Base-by-base conservation (phyloP, 1,140 invertebrate genomes). In the Panulirus ornatus region DNA sequence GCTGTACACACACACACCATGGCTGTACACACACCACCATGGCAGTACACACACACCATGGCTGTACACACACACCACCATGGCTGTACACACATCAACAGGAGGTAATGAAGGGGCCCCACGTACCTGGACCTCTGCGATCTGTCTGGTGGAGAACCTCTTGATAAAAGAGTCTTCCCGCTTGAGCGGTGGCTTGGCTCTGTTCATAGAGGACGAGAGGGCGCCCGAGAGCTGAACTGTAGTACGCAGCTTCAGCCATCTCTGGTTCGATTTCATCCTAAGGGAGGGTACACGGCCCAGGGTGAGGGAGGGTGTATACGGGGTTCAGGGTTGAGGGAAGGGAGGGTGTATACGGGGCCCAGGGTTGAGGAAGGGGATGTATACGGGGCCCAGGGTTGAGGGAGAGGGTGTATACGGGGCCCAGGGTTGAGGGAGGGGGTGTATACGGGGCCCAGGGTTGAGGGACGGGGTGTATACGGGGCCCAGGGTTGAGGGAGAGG, bases 151-250 rank as follows among this genome's bases (percentile, higher is more conserved):
- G 14, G 97, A 98, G 94, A 99, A 99, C 91, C 97, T 95, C 93
- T 98, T 97, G 90, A 99, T 94, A 93, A 99, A 99, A 0, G 98
- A 99, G 93, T 99, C 98, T 94, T 99, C 98, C 76, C 98, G 95
- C 93, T 98, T 97, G 91, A 99, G 94, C 1, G 97, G 96, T 36
- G 97, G 96, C 92, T 97, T 98, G 94, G 97, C 96, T 93, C 96
- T 95, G 58, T 94, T 93, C 87, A 92, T 92, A 16, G 93, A 94
- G 47, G 93, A 93, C 30, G 94, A 93, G 93, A 99, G 98, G 42
- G 97, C 97, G 54, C 97, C 97, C 44, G 97, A 97, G 88, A 98
- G 95, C 94, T 98, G 97, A 83, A 99, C 97, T 1, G 97, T 98
- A 36, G 97, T 98, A 58, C 98, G 95, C 85, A 99, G 94, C 94